Evolutionary conservation across 1,140 invertebrate species (phyloP).

Genomic region (Planococcus citri): DNA sequence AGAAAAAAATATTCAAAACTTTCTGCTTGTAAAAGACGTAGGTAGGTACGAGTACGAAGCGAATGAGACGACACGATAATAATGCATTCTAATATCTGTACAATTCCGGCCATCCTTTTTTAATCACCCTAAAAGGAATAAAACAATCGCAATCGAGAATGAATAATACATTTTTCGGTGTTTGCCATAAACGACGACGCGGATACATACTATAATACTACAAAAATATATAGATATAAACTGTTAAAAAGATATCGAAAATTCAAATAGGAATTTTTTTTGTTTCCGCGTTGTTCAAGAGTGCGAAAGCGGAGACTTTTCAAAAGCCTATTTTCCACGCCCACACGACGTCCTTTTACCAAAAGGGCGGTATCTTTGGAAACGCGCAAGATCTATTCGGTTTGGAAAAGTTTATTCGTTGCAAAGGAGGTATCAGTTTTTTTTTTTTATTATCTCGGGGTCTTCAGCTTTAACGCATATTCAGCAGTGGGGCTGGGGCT

Average conservation of each 20-base stretch:
- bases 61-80: neutral
- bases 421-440: neutral
- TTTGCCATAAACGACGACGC: neutral
- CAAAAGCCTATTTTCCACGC: slow-evolving; percentile 1
- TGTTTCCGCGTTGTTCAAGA: neutral
- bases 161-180: neutral
- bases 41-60: too few species aligned
- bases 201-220: too few species aligned
- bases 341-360: neutral
- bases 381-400: neutral
- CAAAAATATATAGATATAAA: neutral
- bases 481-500: neutral
- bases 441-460: neutral
- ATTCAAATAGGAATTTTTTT: neutral
- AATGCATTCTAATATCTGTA: neutral
- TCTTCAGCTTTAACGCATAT: neutral
- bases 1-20: neutral
- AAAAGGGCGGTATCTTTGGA: neutral
- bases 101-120: neutral
- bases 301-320: neutral
- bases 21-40: too few species aligned
- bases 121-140: slow-evolving; percentile 2
- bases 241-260: neutral
- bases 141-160: slow-evolving; percentile 2
- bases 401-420: neutral